Conservation (phyloP, 2,888 invertebrate genomes). For the Gnatocerus cornutus region DNA sequence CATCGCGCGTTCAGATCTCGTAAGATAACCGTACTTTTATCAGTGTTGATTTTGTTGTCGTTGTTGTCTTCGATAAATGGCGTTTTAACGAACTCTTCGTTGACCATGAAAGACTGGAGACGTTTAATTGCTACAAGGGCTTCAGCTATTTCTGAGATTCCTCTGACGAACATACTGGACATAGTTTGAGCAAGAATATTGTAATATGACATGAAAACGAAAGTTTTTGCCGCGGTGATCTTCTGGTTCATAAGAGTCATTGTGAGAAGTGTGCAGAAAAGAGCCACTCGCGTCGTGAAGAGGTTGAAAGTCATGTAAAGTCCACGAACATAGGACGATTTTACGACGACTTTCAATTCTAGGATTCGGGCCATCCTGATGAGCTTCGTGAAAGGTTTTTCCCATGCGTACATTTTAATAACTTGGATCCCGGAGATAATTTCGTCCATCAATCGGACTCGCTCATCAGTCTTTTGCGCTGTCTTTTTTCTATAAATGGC, state of each 20-base stretch:
- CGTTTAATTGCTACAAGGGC: constrained; percentile 70
- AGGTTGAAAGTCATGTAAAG: constrained; percentile 84
- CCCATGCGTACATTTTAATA: constrained; percentile 85
- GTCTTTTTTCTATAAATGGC: constrained; percentile 83
- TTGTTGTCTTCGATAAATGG: constrained; percentile 58
- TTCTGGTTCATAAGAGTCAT: constrained; percentile 78
- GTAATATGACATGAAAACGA: constrained; percentile 75
- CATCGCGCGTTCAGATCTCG: constrained; percentile 67
- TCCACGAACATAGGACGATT: constrained; percentile 78
- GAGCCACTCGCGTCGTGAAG: constrained; percentile 86
- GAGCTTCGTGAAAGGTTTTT: constrained; percentile 79
- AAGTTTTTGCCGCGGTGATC: constrained; percentile 83
- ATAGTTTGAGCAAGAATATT: constrained; percentile 74
- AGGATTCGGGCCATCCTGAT: constrained; percentile 75
- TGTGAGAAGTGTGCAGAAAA: constrained; percentile 83
- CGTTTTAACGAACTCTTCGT: constrained; percentile 64
- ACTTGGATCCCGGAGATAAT: constrained; percentile 94
- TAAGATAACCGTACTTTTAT: constrained; percentile 55
- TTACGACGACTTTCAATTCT: constrained; percentile 75
- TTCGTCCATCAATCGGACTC: constrained; percentile 96
- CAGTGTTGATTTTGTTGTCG: constrained; percentile 50
- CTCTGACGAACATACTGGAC: constrained; percentile 75
- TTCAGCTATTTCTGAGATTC: constrained; percentile 71
- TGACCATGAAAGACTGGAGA: constrained; percentile 67
- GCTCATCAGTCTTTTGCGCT: constrained; percentile 89